phyloP scores from a whole-genome alignment of 2,797 vertebrate genomes.

The Vireo griseus region DNA sequence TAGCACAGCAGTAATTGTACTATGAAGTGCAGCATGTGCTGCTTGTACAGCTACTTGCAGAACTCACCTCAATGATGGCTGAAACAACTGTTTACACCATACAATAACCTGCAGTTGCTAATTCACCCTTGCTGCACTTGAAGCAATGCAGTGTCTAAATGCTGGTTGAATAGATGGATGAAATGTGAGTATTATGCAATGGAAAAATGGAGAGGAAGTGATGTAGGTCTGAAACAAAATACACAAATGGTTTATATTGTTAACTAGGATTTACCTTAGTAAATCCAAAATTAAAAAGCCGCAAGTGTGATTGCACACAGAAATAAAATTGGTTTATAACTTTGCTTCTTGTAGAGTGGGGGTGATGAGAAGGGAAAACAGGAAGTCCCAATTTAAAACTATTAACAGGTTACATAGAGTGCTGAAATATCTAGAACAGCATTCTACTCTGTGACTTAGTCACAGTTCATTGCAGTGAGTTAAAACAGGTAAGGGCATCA shows the following conservation, averaged over 20 bases:
- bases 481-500: neutral
- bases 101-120: neutral
- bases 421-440: neutral
- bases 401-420: neutral
- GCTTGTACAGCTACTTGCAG: neutral
- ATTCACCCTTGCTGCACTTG: neutral
- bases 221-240: neutral
- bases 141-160: neutral
- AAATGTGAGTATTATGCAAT: neutral
- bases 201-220: neutral
- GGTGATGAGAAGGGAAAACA: neutral
- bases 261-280: neutral
- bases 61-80: neutral
- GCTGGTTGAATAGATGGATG: neutral
- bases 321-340: neutral
- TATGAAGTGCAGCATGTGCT: neutral
- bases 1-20: neutral
- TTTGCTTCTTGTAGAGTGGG: neutral
- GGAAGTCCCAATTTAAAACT: neutral
- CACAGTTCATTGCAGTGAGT: neutral
- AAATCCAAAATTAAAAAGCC: neutral
- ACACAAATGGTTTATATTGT: neutral
- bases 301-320: accelerated
- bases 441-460: neutral
- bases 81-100: neutral